phyloP scores from a whole-genome alignment of 2,888 invertebrate genomes.

The Dione juno region DNA sequence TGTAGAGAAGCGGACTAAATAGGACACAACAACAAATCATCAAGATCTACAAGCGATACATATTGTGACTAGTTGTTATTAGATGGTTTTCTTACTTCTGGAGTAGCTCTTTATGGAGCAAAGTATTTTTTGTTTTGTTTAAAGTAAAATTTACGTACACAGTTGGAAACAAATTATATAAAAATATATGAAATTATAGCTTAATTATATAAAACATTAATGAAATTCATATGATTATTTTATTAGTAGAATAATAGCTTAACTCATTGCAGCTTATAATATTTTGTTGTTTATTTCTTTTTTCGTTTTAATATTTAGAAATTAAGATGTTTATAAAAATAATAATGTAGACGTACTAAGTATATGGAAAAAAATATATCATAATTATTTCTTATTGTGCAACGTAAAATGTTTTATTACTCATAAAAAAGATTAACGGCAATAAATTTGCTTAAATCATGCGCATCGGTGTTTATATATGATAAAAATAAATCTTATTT shows the following conservation, averaged over 20 bases:
- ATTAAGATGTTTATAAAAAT: no score
- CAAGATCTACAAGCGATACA: slow-evolving; percentile 28
- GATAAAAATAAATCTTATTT: neutral
- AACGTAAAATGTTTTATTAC: slow-evolving; percentile 23
- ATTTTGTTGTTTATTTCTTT: no score
- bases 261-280: no score
- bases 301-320: no score
- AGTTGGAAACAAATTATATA: no score
- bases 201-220: no score
- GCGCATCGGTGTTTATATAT: neutral
- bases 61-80: slow-evolving; percentile 27
- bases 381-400: neutral
- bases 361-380: neutral
- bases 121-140: neutral
- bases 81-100: slow-evolving; percentile 9
- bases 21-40: slow-evolving; percentile 50
- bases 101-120: neutral
- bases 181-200: no score
- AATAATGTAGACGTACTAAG: neutral
- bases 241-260: no score
- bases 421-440: slow-evolving; percentile 16
- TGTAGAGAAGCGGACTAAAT: slow-evolving; percentile 46
- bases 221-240: no score
- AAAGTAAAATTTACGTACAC: no score
- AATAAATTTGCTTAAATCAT: slow-evolving; percentile 15